Evolutionary conservation across 2,797 vertebrate genomes (phyloP).

Genomic region (Channallabes apus): DNA sequence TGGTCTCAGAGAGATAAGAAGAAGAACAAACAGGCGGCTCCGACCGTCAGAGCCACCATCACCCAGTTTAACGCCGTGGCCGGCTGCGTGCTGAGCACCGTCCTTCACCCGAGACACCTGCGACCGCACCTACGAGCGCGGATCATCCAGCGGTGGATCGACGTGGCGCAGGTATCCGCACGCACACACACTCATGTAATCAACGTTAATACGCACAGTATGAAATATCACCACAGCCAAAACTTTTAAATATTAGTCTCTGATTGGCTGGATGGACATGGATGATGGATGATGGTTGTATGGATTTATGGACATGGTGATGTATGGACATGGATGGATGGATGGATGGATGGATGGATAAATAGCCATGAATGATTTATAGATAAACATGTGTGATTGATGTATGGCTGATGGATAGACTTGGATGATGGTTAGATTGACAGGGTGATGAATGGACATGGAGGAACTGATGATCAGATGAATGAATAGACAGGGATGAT

Average conservation of each 20-base stretch:
- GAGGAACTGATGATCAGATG: background rate
- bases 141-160: constrained; percentile 93
- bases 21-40: constrained; percentile 85
- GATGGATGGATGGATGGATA: background rate
- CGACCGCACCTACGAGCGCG: constrained; percentile 85
- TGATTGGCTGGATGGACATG: too few relatives aligned
- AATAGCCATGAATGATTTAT: background rate
- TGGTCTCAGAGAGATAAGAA: constrained; percentile 94
- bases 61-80: constrained; percentile 89
- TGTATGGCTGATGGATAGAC: background rate
- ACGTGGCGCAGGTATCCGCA: constrained; percentile 83
- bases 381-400: background rate
- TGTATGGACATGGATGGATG: background rate
- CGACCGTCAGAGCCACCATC: constrained; percentile 90
- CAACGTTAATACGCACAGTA: background rate
- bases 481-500: background rate
- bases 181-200: background rate
- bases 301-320: too few relatives aligned
- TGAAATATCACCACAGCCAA: background rate
- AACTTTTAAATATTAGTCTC: background rate
- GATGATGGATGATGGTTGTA: too few relatives aligned
- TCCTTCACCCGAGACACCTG: constrained; percentile 81
- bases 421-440: background rate
- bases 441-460: background rate
- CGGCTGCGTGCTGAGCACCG: constrained; percentile 87